A percentile compares a stretch with the other conserved stretches of the same genome.
phyloP scores from a whole-genome alignment of 2,113 vertebrate genomes.

The Hippocampus comes region DNA sequence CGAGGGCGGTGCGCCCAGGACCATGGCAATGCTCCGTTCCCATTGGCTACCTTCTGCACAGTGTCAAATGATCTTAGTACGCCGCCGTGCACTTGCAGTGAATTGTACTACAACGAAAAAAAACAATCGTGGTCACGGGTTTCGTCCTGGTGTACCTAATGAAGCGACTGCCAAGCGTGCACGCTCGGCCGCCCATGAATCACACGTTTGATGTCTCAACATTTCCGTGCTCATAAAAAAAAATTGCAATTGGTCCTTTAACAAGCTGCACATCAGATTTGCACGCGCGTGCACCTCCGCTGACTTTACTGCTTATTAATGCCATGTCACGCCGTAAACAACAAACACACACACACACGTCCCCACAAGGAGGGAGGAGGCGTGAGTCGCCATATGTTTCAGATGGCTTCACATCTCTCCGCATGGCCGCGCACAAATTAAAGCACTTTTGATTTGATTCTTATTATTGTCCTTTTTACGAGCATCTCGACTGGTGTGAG shows the following conservation, averaged over 20 bases:
- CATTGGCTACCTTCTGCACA: neutral
- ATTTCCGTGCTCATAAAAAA: constrained; percentile 10
- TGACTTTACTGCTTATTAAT: constrained; percentile 45
- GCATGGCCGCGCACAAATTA: neutral
- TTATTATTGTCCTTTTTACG: constrained; percentile 4
- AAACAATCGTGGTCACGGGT: too few species aligned
- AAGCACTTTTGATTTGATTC: constrained; percentile 4
- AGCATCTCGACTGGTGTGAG: neutral
- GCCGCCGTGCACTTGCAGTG: too few species aligned
- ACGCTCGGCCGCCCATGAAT: neutral
- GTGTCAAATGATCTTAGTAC: too few species aligned
- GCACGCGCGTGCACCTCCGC: constrained; percentile 23
- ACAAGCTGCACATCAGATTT: constrained; percentile 46
- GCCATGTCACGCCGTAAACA: constrained; percentile 26
- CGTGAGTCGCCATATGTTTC: constrained; percentile 10
- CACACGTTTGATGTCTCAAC: neutral
- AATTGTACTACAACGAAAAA: too few species aligned
- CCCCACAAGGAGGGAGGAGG: neutral
- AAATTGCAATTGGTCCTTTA: constrained; percentile 21
- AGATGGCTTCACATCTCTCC: neutral
- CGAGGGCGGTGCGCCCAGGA: neutral
- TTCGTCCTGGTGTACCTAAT: neutral
- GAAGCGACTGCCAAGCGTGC: too few species aligned
- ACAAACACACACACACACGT: neutral
- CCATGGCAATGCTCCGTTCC: neutral